Evolutionary conservation across 2,113 vertebrate species (phyloP).

Genomic region (Ginglymostoma cirratum): DNA sequence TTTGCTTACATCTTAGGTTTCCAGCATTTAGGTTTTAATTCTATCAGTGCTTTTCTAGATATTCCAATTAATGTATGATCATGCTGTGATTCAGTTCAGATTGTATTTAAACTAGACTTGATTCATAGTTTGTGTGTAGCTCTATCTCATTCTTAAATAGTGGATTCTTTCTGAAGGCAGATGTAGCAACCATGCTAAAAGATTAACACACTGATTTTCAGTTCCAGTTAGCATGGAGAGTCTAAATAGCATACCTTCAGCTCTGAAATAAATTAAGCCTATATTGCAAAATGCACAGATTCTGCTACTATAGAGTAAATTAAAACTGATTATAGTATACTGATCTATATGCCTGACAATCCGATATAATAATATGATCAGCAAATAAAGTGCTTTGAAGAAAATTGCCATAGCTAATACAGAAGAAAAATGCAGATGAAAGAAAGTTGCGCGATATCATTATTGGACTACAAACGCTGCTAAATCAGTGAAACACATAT

Average conservation of each 20-base stretch:
- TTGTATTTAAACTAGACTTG: background rate
- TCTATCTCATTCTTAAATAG: background rate
- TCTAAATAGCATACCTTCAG: background rate
- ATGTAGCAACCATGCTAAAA: background rate
- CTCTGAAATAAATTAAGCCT: background rate
- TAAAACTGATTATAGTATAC: background rate
- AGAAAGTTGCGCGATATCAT: background rate
- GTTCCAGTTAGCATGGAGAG: background rate
- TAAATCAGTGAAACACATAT: background rate
- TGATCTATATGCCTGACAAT: background rate
- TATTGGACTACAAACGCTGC: background rate
- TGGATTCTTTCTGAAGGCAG: background rate
- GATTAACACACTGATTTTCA: background rate
- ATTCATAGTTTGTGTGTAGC: background rate
- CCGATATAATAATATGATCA: background rate
- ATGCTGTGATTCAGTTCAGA: background rate
- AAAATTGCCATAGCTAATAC: background rate
- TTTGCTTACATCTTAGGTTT: background rate
- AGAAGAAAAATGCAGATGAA: background rate
- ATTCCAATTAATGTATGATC: background rate
- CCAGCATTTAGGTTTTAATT: background rate
- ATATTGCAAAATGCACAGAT: background rate
- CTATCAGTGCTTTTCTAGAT: background rate
- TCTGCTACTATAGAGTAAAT: background rate
- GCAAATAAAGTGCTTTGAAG: background rate